A percentile compares a stretch with the other conserved stretches of the same genome.
These are phyloP conservation scores for Papilio polyxenes DNA, from an alignment of 1,140 invertebrate species.

Conservation along the genomic window DNA sequence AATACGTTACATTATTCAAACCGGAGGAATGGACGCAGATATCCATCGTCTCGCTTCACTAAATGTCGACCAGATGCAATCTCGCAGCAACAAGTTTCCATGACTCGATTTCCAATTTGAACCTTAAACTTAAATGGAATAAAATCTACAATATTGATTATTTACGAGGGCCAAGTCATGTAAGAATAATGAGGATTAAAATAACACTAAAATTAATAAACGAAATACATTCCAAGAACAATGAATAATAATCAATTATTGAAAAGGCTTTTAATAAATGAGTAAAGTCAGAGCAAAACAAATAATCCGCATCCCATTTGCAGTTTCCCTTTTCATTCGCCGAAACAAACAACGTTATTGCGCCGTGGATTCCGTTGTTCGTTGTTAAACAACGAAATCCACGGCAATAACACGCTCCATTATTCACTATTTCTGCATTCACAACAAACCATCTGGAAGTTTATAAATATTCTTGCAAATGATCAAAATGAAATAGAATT, in stretches of 20 bases:
- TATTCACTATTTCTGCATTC: constrained; percentile 16
- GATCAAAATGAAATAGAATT: not conserved
- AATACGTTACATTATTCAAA: constrained; percentile 36
- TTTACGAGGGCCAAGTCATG: not conserved
- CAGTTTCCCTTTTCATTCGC: constrained; percentile 1
- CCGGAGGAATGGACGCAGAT: constrained; percentile 22
- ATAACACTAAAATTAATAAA: too few species aligned
- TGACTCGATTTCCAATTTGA: not conserved
- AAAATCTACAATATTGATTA: not conserved
- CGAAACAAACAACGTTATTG: constrained; percentile 24
- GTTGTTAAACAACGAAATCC: constrained; percentile 25
- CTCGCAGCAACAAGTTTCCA: constrained; percentile 28
- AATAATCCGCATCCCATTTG: constrained; percentile 14
- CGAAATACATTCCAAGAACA: too few species aligned
- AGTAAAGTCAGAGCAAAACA: not conserved
- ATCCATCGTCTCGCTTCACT: constrained; percentile 31
- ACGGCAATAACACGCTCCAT: constrained; percentile 22
- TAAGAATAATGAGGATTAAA: too few species aligned
- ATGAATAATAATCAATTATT: not conserved
- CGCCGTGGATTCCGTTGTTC: constrained; percentile 15
- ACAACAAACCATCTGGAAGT: constrained; percentile 9
- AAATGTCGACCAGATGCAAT: constrained; percentile 33
- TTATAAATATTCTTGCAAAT: constrained; percentile 19
- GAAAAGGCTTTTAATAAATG: not conserved
- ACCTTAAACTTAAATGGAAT: not conserved